Conservation (phyloP, 2,888 invertebrate genomes). For the Petrolisthes manimaculis region DNA sequence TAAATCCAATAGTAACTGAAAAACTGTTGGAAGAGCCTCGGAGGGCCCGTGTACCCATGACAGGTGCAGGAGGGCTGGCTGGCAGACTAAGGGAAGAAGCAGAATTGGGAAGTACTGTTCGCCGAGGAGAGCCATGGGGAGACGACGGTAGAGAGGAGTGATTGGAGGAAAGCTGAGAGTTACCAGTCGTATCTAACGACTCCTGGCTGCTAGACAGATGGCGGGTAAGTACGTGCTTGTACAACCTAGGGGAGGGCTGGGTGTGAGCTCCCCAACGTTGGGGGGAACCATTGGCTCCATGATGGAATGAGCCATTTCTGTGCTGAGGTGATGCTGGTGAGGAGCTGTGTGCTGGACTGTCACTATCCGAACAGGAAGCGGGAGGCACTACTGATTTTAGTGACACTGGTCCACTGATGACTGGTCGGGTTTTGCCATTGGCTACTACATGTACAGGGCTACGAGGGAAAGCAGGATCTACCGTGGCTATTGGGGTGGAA, state of each 20-base stretch:
- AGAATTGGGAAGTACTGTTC: slow-evolving; percentile 34
- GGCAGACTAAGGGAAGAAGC: slow-evolving; percentile 52
- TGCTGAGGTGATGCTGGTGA: slow-evolving; percentile 37
- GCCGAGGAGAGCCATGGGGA: slow-evolving; percentile 46
- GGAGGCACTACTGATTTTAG: slow-evolving; percentile 17
- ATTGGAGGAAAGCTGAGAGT: slow-evolving; percentile 34
- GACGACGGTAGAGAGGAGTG: slow-evolving; percentile 43
- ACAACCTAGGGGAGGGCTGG: slow-evolving; percentile 58
- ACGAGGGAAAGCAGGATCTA: slow-evolving; percentile 14
- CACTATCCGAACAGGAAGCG: slow-evolving; percentile 56
- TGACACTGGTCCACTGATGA: slow-evolving; percentile 42
- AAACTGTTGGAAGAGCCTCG: slow-evolving; percentile 56
- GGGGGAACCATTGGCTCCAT: slow-evolving; percentile 16
- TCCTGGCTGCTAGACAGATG: slow-evolving; percentile 65
- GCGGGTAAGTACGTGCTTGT: slow-evolving; percentile 57
- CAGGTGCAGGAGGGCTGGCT: slow-evolving; percentile 51
- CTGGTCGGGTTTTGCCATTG: slow-evolving; percentile 58
- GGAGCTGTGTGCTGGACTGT: slow-evolving; percentile 43
- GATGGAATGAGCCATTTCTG: background rate
- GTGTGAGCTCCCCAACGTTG: slow-evolving; percentile 37
- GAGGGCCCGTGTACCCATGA: slow-evolving; percentile 60
- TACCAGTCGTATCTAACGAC: slow-evolving; percentile 44
- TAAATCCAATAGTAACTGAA: slow-evolving; percentile 65
- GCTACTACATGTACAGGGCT: slow-evolving; percentile 33
- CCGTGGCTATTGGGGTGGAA: slow-evolving; percentile 3